A percentile compares a stretch with the other conserved stretches of the same genome.
Conservation (phyloP, 2,888 invertebrate genomes). For the Holacanthella duospinosa region DNA sequence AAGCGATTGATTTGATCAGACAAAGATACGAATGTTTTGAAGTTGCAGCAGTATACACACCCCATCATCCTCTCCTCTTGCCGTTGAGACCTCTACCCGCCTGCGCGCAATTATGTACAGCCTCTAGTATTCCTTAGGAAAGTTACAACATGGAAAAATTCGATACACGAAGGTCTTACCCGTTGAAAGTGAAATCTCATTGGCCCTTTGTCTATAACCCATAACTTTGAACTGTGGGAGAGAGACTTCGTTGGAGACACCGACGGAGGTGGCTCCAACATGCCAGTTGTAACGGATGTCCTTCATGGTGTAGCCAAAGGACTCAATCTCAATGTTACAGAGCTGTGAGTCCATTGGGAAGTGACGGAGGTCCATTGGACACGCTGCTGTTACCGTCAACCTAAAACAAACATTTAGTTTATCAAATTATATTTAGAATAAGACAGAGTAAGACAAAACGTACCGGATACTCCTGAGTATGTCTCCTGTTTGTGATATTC, state of each 20-base stretch:
- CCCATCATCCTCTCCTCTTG: too few relatives aligned
- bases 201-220: conserved; percentile 86
- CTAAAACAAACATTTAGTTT: too few relatives aligned
- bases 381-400: conserved; percentile 88
- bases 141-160: too few relatives aligned
- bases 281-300: conserved; percentile 96
- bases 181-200: conserved; percentile 91
- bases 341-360: conserved; percentile 94
- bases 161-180: too few relatives aligned
- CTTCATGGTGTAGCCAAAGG: conserved; percentile 97
- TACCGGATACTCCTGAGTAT: conserved; percentile 92
- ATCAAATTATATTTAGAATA: conserved; percentile 4
- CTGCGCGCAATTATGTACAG: too few relatives aligned
- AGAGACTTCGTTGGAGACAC: conserved; percentile 88
- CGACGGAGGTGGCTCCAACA: conserved; percentile 86
- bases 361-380: conserved; percentile 92
- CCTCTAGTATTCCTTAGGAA: too few relatives aligned
- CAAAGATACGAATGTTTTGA: too few relatives aligned
- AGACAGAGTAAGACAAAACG: conserved; percentile 44
- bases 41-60: too few relatives aligned
- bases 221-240: conserved; percentile 96
- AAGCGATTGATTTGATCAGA: too few relatives aligned
- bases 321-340: conserved; percentile 92
- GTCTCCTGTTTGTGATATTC: conserved; percentile 88
- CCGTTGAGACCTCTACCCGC: too few relatives aligned